A percentile compares a stretch with the other conserved stretches of the same genome.
Evolutionary conservation across 2,113 vertebrate genomes (phyloP).

Genomic region (Sceloporus tristichus): DNA sequence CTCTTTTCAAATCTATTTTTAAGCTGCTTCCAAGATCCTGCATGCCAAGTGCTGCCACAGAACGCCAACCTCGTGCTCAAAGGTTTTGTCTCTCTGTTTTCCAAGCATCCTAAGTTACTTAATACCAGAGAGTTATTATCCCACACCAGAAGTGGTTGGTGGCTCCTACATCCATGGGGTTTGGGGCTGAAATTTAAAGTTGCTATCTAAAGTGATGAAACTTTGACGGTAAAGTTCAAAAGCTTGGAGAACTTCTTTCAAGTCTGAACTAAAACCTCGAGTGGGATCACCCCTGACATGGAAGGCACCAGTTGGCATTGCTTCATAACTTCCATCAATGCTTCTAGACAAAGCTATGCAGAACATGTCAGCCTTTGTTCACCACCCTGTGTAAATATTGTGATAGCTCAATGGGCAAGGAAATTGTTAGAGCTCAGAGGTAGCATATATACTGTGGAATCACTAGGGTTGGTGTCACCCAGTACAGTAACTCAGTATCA

Average conservation of each 20-base stretch:
- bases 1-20: constrained; percentile 80
- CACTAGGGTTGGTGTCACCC: no score
- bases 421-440: not conserved
- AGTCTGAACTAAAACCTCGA: no score
- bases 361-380: not conserved
- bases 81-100: not conserved
- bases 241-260: no score
- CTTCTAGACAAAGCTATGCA: no score
- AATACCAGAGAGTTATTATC: not conserved
- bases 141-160: not conserved
- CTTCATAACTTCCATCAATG: no score
- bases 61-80: not conserved
- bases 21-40: constrained; percentile 65
- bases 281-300: no score
- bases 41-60: constrained; percentile 68
- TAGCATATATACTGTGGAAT: not conserved
- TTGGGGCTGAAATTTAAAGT: not conserved
- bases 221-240: no score
- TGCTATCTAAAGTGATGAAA: not conserved
- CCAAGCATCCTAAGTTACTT: not conserved
- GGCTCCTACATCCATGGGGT: no score
- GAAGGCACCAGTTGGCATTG: no score
- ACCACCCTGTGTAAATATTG: not conserved
- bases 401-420: not conserved
- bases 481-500: no score